Conservation (phyloP, 2,797 vertebrate species). For the Sarcophilus harrisii region DNA sequence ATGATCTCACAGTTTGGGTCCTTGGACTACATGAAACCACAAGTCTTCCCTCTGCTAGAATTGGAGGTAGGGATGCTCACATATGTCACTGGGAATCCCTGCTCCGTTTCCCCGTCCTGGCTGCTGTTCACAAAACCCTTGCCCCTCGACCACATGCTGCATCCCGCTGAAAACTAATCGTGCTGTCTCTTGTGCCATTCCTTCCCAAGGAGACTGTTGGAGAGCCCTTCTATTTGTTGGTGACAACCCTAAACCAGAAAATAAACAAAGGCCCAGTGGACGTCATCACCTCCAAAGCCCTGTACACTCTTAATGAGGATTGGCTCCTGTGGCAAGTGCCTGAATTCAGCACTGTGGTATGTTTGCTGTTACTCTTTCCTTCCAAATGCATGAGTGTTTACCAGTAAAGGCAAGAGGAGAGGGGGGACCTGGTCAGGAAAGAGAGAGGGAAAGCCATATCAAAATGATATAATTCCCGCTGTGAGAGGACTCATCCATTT, state of each 20-base stretch:
- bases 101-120: slow-evolving; percentile 1
- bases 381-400: not conserved
- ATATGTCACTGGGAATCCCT: slow-evolving; percentile 45
- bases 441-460: not conserved
- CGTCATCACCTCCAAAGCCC: slow-evolving; percentile 93
- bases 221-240: slow-evolving; percentile 94
- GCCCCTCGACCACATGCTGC: slow-evolving; percentile 19
- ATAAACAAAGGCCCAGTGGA: slow-evolving; percentile 96
- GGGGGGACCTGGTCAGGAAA: not conserved
- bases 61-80: slow-evolving; percentile 5
- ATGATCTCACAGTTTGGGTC: not conserved
- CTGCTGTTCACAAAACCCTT: slow-evolving; percentile 26
- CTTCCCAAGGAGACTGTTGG: slow-evolving; percentile 93
- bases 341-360: slow-evolving; percentile 92
- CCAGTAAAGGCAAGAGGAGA: rapidly evolving
- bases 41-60: slow-evolving; percentile 11
- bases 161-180: slow-evolving; percentile 35
- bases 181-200: slow-evolving; percentile 24
- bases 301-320: slow-evolving; percentile 97
- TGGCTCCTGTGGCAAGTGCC: slow-evolving; percentile 97
- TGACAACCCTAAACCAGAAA: slow-evolving; percentile 94
- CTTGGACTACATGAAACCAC: not conserved
- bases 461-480: not conserved
- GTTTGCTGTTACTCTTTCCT: slow-evolving; percentile 59
- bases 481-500: not conserved